phyloP scores from a whole-genome alignment of 1,140 invertebrate species.

The Drosophila azteca region DNA sequence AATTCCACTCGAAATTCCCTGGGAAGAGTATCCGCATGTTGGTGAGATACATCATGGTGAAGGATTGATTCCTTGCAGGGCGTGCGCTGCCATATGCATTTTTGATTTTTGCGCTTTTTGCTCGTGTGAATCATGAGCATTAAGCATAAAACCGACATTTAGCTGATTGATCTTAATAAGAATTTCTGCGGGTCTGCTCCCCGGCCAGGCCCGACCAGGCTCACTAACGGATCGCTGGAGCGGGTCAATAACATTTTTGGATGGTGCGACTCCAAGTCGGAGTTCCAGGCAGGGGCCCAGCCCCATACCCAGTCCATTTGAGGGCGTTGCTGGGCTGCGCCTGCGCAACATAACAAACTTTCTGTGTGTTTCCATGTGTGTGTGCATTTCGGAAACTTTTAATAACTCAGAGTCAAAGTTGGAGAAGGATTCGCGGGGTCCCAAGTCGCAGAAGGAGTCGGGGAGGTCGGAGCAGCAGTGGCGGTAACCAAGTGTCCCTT shows the following conservation, averaged over 20 bases:
- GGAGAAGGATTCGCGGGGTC: not conserved
- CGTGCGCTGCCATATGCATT: constrained; percentile 40
- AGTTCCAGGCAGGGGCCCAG: constrained; percentile 1
- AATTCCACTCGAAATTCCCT: too few relatives aligned
- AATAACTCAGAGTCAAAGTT: constrained; percentile 52
- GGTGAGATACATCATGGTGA: not conserved
- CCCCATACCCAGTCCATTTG: constrained; percentile 30
- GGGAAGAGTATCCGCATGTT: constrained; percentile 10
- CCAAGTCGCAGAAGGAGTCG: not conserved
- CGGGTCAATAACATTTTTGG: constrained; percentile 76
- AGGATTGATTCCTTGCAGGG: constrained; percentile 7
- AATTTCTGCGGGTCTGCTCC: constrained; percentile 51
- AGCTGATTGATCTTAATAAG: constrained; percentile 82
- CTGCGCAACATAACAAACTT: constrained; percentile 80
- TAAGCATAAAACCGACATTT: constrained; percentile 82
- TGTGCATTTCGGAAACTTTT: constrained; percentile 29
- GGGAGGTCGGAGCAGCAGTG: not conserved
- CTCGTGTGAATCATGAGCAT: constrained; percentile 79
- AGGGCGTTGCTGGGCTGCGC: constrained; percentile 75
- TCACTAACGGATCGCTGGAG: constrained; percentile 66
- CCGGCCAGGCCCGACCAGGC: constrained; percentile 15
- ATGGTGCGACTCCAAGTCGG: constrained; percentile 3
- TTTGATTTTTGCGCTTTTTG: constrained; percentile 60
- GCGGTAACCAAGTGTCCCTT: constrained; percentile 17
- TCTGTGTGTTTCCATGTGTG: constrained; percentile 64